Percentiles rank a stretch among this genome's conserved stretches.
These are phyloP conservation scores for Thoracochromis brauschi DNA, from an alignment of 2,113 vertebrate species.

Conservation along the genomic window DNA sequence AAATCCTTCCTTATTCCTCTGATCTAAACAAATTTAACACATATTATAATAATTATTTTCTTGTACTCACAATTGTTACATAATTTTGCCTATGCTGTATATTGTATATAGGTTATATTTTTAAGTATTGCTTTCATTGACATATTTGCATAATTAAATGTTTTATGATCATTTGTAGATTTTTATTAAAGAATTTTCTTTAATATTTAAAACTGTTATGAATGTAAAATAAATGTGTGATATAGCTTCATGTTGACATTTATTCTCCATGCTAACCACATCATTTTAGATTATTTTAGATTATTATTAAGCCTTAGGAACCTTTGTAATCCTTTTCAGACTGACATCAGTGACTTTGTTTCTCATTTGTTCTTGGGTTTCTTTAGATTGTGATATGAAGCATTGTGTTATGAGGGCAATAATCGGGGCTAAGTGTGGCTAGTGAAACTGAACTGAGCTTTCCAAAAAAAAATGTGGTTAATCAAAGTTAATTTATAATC, in stretches of 20 bases:
- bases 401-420: background rate
- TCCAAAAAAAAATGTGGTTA: background rate
- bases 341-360: background rate
- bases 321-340: background rate
- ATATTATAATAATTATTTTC: background rate
- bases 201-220: background rate
- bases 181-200: background rate
- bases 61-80: background rate
- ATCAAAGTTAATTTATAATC: background rate
- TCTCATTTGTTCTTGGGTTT: background rate
- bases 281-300: background rate
- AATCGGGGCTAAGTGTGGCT: background rate
- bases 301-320: background rate
- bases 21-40: background rate
- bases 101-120: background rate
- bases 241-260: background rate
- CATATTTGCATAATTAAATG: background rate
- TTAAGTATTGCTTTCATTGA: background rate
- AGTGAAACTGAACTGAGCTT: background rate
- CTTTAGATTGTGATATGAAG: background rate
- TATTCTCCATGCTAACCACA: background rate
- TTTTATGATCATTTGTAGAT: slow-evolving; percentile 1
- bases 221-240: background rate
- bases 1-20: background rate
- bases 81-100: background rate